Percentiles rank a stretch among this genome's conserved stretches.
Conservation (phyloP, 2,888 invertebrate species). For the Gymnocheta viridis region DNA sequence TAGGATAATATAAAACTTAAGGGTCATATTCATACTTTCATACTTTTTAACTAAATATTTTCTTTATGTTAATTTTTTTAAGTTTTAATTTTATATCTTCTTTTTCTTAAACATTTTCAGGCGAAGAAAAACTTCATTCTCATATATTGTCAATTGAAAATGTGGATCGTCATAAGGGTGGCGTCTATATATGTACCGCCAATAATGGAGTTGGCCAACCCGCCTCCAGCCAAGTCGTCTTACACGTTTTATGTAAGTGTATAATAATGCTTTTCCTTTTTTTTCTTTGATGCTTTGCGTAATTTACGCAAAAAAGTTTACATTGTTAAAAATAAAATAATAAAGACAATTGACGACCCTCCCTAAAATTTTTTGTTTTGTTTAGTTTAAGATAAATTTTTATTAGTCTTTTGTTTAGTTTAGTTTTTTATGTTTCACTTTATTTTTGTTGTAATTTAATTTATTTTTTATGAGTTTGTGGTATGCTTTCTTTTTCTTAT, state of each 20-base stretch:
- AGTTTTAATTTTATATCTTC: conserved; percentile 2
- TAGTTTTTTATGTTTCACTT: conserved; percentile 11
- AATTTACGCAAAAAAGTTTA: conserved; percentile 8
- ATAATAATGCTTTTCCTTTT: neutral
- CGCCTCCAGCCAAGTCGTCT: conserved; percentile 84
- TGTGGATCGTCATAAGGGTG: conserved; percentile 86
- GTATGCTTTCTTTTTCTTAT: conserved; percentile 49
- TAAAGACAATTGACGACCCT: conserved; percentile 25
- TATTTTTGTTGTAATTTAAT: conserved; percentile 17
- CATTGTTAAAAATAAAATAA: conserved; percentile 27
- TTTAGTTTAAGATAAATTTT: conserved; percentile 43
- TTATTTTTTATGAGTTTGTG: conserved; percentile 42
- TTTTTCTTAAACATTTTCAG: conserved; percentile 77
- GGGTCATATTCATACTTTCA: conserved; percentile 58
- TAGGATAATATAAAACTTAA: conserved; percentile 45
- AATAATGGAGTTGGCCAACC: conserved; percentile 86
- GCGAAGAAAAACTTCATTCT: conserved; percentile 85
- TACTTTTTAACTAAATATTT: conserved; percentile 64
- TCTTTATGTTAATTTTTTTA: conserved; percentile 64
- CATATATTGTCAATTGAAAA: conserved; percentile 85
- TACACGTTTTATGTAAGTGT: conserved; percentile 86
- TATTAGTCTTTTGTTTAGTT: conserved; percentile 46
- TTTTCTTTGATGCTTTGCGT: neutral
- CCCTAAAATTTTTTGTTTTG: conserved; percentile 45
- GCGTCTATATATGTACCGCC: conserved; percentile 85